phyloP scores from a whole-genome alignment of 1,140 invertebrate genomes.

The Bursaphelenchus mucronatus region DNA sequence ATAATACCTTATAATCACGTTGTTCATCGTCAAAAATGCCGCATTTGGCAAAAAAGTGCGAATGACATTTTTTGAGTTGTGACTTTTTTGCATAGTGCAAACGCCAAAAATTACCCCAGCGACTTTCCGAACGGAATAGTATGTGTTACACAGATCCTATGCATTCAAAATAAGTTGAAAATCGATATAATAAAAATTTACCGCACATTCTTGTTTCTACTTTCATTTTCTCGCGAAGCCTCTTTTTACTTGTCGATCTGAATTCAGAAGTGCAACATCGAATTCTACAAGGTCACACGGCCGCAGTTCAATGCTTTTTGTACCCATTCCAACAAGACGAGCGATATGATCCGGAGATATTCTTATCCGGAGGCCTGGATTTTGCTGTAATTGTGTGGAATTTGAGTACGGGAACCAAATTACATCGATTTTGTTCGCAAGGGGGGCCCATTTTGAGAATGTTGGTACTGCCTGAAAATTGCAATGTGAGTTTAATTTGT shows the following conservation, averaged over 20 bases:
- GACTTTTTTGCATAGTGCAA: too few relatives aligned
- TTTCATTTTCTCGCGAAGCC: background rate
- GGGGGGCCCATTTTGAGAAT: slow-evolving; percentile 78
- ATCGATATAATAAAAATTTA: too few relatives aligned
- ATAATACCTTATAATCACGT: too few relatives aligned
- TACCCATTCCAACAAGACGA: slow-evolving; percentile 86
- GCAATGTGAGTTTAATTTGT: slow-evolving; percentile 70
- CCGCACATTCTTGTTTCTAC: too few relatives aligned
- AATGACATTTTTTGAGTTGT: too few relatives aligned
- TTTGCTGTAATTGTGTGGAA: slow-evolving; percentile 98
- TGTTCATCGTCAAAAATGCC: too few relatives aligned
- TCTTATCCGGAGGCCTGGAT: slow-evolving; percentile 92
- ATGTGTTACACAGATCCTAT: too few relatives aligned
- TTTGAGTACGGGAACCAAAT: slow-evolving; percentile 77
- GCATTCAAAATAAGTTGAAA: too few relatives aligned
- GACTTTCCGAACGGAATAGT: too few relatives aligned
- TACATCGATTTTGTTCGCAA: slow-evolving; percentile 94
- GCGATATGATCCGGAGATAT: slow-evolving; percentile 83
- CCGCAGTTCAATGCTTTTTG: slow-evolving; percentile 85
- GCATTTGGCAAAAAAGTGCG: too few relatives aligned
- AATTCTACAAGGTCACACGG: slow-evolving; percentile 80
- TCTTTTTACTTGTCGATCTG: background rate
- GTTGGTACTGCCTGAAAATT: slow-evolving; percentile 82
- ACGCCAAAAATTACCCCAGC: too few relatives aligned
- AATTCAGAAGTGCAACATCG: slow-evolving; percentile 30